phyloP scores from a whole-genome alignment of 1,140 invertebrate species.

The Hyles euphorbiae region DNA sequence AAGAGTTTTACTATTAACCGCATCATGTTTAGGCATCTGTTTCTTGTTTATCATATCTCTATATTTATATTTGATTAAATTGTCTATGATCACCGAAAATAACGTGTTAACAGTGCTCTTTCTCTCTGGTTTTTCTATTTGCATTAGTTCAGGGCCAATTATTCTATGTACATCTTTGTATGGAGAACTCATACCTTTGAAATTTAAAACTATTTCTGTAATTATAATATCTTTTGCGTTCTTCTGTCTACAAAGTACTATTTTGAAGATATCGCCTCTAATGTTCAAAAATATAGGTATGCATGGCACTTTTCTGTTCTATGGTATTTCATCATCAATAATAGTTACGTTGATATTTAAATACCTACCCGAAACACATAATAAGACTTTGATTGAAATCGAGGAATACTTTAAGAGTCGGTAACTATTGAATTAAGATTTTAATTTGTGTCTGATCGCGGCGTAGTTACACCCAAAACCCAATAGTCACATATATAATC shows the following conservation, averaged over 20 bases:
- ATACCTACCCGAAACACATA: constrained; percentile 27
- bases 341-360: constrained; percentile 16
- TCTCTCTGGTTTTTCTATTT: constrained; percentile 19
- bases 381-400: constrained; percentile 27
- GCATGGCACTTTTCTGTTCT: constrained; percentile 24
- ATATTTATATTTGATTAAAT: constrained; percentile 29
- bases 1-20: constrained; percentile 19
- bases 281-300: constrained; percentile 20
- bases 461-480: too few species aligned
- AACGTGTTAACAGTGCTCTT: constrained; percentile 20
- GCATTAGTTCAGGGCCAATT: constrained; percentile 23
- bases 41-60: constrained; percentile 29
- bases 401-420: constrained; percentile 13
- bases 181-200: constrained; percentile 20
- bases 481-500: too few species aligned
- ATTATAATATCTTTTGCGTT: constrained; percentile 7
- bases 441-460: too few species aligned
- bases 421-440: too few species aligned
- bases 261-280: constrained; percentile 22
- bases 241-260: constrained; percentile 3
- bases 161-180: constrained; percentile 15
- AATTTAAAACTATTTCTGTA: constrained; percentile 13
- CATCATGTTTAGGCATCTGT: constrained; percentile 14
- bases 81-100: constrained; percentile 23
- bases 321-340: constrained; percentile 11